Evolutionary conservation across 92 coral and sea anemone genomes (phyloP).

Genomic region (Epizoanthus scotinus): DNA sequence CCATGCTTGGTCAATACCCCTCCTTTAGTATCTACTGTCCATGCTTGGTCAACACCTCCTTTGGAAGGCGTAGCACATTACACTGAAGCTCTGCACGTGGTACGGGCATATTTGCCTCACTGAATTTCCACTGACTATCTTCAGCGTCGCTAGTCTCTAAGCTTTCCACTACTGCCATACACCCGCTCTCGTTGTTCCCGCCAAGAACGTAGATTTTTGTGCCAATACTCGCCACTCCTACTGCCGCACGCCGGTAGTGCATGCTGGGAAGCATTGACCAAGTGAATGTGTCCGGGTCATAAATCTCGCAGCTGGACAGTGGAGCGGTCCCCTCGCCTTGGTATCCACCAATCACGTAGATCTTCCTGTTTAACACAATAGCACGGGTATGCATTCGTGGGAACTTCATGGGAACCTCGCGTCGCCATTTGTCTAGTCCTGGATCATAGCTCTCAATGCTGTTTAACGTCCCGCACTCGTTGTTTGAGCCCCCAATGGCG

Average conservation of each 20-base stretch:
- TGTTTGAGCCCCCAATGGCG: constrained; percentile 74
- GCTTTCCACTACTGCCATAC: constrained; percentile 57
- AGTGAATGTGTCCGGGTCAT: constrained; percentile 50
- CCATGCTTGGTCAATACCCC: no score
- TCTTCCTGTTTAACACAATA: constrained; percentile 50
- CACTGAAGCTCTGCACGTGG: constrained; percentile 66
- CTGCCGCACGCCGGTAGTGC: constrained; percentile 67
- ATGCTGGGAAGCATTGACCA: constrained; percentile 67
- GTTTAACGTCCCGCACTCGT: constrained; percentile 44
- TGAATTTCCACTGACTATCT: constrained; percentile 46
- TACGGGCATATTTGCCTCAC: constrained; percentile 37
- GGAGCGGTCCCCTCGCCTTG: constrained; percentile 50
- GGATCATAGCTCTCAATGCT: constrained; percentile 61
- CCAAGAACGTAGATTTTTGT: constrained; percentile 64
- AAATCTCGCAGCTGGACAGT: constrained; percentile 69
- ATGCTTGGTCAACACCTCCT: constrained; percentile 6
- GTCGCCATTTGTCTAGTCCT: constrained; percentile 54
- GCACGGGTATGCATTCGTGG: constrained; percentile 60
- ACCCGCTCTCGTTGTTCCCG: constrained; percentile 57
- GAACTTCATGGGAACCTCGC: constrained; percentile 48
- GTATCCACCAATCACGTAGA: constrained; percentile 67
- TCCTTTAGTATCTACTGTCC: no score
- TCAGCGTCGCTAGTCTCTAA: constrained; percentile 41
- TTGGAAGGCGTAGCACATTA: constrained; percentile 50
- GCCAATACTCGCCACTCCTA: constrained; percentile 61